phyloP scores from a whole-genome alignment of 1,140 invertebrate genomes.

The Oedothorax gibbosus region DNA sequence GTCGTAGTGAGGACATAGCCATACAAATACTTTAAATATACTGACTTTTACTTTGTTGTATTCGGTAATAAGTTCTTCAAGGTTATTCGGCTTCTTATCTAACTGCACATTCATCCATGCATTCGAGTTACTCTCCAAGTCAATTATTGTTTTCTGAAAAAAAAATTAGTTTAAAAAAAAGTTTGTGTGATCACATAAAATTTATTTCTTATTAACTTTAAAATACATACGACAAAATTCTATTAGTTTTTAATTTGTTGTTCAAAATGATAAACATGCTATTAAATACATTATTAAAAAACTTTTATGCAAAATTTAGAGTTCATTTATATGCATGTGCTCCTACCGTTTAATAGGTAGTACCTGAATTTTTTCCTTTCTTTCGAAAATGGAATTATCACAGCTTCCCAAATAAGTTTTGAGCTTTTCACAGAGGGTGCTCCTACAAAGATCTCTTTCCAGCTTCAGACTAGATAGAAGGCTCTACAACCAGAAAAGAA shows the following conservation, averaged over 20 bases:
- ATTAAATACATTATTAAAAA: too few relatives aligned
- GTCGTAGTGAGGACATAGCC: not conserved
- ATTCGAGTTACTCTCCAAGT: slow-evolving; percentile 50
- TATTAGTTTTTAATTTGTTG: too few relatives aligned
- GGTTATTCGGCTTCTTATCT: not conserved
- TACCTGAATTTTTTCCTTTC: slow-evolving; percentile 35
- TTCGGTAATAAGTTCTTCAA: slow-evolving; percentile 37
- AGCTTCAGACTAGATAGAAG: slow-evolving; percentile 1
- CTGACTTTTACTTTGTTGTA: slow-evolving; percentile 45
- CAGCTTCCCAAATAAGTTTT: slow-evolving; percentile 24
- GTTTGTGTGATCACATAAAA: not conserved
- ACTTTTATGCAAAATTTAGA: too few relatives aligned
- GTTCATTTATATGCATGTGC: too few relatives aligned
- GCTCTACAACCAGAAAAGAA: slow-evolving; percentile 2
- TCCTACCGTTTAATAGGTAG: not conserved
- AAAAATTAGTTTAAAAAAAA: not conserved
- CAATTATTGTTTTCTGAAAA: slow-evolving; percentile 41
- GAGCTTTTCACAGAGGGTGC: not conserved
- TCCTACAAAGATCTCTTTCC: slow-evolving; percentile 6
- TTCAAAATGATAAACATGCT: too few relatives aligned
- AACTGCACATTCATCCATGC: slow-evolving; percentile 47
- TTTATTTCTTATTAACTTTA: not conserved
- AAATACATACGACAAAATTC: not conserved
- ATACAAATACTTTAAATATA: not conserved
- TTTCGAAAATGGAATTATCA: slow-evolving; percentile 25